Percentiles rank a stretch among this genome's conserved stretches.
Conservation (phyloP, 2,113 vertebrate genomes). For the Cairina moschata region DNA sequence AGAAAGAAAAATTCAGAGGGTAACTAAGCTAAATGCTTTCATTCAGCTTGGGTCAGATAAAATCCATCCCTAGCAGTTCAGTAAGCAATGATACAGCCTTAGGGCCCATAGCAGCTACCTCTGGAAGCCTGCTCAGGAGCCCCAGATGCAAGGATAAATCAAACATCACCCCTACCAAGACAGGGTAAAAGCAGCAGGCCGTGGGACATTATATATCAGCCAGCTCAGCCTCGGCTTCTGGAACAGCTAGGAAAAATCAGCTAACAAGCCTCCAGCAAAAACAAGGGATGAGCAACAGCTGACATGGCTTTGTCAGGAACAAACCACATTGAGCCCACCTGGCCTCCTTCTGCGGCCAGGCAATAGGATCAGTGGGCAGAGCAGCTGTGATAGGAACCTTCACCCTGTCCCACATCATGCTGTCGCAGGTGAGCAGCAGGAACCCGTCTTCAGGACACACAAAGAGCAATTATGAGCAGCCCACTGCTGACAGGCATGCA, state of each 20-base stretch:
- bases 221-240: background rate
- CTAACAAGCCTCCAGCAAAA: background rate
- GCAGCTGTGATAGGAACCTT: background rate
- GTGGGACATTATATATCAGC: background rate
- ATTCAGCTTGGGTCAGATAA: background rate
- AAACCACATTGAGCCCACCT: background rate
- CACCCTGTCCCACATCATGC: fast-evolving
- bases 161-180: fast-evolving
- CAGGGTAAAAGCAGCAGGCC: fast-evolving
- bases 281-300: background rate
- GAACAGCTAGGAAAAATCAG: background rate
- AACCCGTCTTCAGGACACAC: fast-evolving
- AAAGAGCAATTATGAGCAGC: fast-evolving
- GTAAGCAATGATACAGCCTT: fast-evolving
- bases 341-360: background rate
- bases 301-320: background rate
- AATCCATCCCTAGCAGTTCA: background rate
- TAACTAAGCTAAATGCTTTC: fast-evolving
- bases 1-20: background rate
- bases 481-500: fast-evolving
- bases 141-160: fast-evolving
- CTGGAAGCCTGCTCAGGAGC: background rate
- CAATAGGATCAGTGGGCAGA: background rate
- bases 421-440: background rate
- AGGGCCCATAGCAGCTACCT: background rate